A percentile compares a stretch with the other conserved stretches of the same genome.
These are phyloP conservation scores for Clostera curtula DNA, from an alignment of 2,888 invertebrate species.

Conservation along the genomic window DNA sequence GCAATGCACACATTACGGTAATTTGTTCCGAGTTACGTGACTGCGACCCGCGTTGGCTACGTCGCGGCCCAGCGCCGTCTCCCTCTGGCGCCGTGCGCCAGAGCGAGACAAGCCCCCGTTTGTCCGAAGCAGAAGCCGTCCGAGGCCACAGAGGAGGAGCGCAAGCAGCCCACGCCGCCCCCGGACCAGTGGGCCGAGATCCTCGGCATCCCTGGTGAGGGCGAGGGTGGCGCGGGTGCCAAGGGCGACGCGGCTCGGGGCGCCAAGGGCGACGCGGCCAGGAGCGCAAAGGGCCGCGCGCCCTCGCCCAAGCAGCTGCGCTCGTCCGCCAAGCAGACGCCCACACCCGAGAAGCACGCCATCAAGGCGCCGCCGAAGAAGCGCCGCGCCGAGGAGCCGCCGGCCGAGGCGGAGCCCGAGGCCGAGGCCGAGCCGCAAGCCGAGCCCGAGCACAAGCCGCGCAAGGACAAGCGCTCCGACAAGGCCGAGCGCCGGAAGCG, in stretches of 20 bases:
- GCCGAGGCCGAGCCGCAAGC: slow-evolving; percentile 34
- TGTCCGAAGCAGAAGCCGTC: slow-evolving; percentile 19
- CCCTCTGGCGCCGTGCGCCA: no score
- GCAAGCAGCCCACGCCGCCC: slow-evolving; percentile 62
- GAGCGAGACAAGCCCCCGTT: no score
- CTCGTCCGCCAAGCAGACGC: slow-evolving; percentile 48
- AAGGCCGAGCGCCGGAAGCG: slow-evolving; percentile 29
- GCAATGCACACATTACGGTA: no score
- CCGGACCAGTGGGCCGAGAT: slow-evolving; percentile 69
- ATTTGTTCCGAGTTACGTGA: no score
- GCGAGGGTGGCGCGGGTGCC: no score
- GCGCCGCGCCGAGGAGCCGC: slow-evolving; percentile 37
- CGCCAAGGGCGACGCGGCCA: slow-evolving; percentile 21
- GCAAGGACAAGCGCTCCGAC: slow-evolving; percentile 35
- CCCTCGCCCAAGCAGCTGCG: slow-evolving; percentile 50
- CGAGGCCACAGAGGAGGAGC: slow-evolving; percentile 40
- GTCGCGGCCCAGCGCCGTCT: no score
- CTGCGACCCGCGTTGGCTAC: no score
- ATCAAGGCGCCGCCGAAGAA: slow-evolving; percentile 55
- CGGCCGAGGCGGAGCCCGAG: slow-evolving; percentile 34
- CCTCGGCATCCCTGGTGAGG: slow-evolving; percentile 59
- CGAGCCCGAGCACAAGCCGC: slow-evolving; percentile 39
- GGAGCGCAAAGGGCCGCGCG: slow-evolving; percentile 34
- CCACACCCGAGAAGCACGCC: slow-evolving; percentile 27
- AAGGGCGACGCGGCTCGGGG: slow-evolving; percentile 13